Conservation (phyloP, 2,797 vertebrate species). For the Mareca penelope region DNA sequence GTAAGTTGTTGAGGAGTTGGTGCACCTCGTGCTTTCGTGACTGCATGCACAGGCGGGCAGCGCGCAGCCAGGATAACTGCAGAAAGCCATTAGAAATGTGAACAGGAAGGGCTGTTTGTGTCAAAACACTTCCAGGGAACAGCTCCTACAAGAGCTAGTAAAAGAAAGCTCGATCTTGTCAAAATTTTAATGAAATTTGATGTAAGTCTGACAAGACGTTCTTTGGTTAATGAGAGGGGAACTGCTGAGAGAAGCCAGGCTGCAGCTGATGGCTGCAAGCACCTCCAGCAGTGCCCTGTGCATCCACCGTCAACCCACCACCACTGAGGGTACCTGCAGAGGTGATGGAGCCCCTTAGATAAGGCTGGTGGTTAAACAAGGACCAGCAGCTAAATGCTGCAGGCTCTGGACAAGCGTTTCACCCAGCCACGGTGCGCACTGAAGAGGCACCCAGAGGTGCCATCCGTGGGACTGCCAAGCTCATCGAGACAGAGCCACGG, state of each 20-base stretch:
- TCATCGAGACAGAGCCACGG: fast-evolving
- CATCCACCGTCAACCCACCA: neutral
- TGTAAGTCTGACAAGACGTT: neutral
- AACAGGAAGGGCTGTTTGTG: neutral
- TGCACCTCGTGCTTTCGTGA: neutral
- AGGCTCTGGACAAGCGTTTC: neutral
- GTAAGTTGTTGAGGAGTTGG: fast-evolving
- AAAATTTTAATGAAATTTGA: neutral
- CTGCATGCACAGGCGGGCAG: fast-evolving
- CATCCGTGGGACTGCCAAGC: neutral
- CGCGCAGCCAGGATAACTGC: fast-evolving
- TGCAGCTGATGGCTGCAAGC: no score
- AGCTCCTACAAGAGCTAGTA: neutral
- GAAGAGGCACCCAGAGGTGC: neutral
- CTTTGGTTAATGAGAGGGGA: neutral
- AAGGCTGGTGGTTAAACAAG: neutral
- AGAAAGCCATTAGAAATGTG: neutral
- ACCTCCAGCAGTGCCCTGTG: fast-evolving
- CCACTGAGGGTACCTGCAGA: neutral
- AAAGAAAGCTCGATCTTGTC: neutral
- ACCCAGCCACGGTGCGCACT: neutral
- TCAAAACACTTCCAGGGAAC: neutral
- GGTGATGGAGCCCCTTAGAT: neutral
- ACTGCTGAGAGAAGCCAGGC: neutral
- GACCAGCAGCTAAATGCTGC: fast-evolving